These are phyloP conservation scores for Fregata magnificens DNA, from an alignment of 2,113 vertebrate species.

Conservation along the genomic window DNA sequence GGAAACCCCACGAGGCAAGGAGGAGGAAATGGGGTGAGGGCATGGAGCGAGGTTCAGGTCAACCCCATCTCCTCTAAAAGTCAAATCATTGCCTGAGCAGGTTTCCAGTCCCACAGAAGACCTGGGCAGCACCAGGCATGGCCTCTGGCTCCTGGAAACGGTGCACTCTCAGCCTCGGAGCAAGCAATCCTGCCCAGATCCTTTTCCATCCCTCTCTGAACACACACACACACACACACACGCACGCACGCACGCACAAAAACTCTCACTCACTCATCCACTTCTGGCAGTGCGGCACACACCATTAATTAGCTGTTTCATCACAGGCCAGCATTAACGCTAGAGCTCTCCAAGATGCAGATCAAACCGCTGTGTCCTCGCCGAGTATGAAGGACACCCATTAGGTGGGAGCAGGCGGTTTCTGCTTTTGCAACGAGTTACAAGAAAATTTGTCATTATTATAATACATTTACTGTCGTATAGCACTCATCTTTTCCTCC, in stretches of 20 bases:
- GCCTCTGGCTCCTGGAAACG: not conserved
- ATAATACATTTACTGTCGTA: accelerated
- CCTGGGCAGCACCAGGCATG: accelerated
- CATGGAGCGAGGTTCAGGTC: not conserved
- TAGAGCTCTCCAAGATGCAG: not conserved
- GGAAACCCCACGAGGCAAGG: not conserved
- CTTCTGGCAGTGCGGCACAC: not conserved
- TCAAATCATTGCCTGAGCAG: not conserved
- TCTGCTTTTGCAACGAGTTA: not conserved
- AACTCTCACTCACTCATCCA: too few species aligned
- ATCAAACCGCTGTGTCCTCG: not conserved
- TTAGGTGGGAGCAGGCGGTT: not conserved
- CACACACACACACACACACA: not conserved
- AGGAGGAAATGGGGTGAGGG: too few species aligned
- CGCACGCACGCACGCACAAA: too few species aligned
- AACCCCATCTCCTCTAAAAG: not conserved
- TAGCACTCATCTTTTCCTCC: not conserved
- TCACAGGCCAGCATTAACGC: not conserved
- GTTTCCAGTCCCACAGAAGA: not conserved
- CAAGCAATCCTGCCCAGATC: not conserved
- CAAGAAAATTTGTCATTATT: not conserved
- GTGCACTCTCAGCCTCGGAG: not conserved
- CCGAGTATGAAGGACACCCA: not conserved
- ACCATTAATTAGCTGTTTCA: not conserved
- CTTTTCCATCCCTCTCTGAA: not conserved